Evolutionary conservation across 2,888 invertebrate species (phyloP), one percentile per base, ranked within the genome.

Genomic region (Adela reaumurella): DNA sequence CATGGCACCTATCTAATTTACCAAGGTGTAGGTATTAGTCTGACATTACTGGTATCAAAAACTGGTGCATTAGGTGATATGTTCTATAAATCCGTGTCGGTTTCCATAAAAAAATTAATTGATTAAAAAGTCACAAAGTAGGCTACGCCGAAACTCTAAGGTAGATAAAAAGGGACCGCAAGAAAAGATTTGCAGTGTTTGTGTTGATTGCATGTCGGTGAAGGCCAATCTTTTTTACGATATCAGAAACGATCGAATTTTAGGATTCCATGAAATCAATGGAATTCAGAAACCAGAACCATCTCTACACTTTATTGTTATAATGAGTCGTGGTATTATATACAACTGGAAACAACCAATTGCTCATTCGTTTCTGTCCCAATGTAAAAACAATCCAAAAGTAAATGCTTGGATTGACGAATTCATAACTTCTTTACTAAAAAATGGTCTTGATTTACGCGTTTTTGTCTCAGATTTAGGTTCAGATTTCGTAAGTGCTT

Each of bases 81-180:
- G n/a, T n/a, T n/a, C n/a, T n/a, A n/a, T n/a, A n/a, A n/a, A n/a
- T n/a, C n/a, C n/a, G n/a, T n/a, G n/a, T n/a, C n/a, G n/a, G n/a
- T n/a, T n/a, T n/a, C n/a, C n/a, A n/a, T n/a, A n/a, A n/a, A n/a
- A n/a, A n/a, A n/a, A n/a, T n/a, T n/a, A n/a, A 43, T 18, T 17
- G 8, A 48, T 48, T 28, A 43, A 48, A 20, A 29, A 18, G 29
- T 29, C 44, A 43, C 47, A 48, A 18, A 28, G 17, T 3, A 43
- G 43, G 43, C 29, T 43, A 28, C 43, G 42, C 20, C 53, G 48
- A 29, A 53, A 17, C 46, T 17, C 41, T 10, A 56, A 56, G 46
- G 54, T 56, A 51, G 48, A 50, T 16, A 53, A 52, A 49, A 58
- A 55, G 56, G 35, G 47, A 41, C 1, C 49, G 18, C 17, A 47